A percentile compares a stretch with the other conserved stretches of the same genome.
phyloP scores from a whole-genome alignment of 2,888 invertebrate genomes.

The Calephelis perditalis region DNA sequence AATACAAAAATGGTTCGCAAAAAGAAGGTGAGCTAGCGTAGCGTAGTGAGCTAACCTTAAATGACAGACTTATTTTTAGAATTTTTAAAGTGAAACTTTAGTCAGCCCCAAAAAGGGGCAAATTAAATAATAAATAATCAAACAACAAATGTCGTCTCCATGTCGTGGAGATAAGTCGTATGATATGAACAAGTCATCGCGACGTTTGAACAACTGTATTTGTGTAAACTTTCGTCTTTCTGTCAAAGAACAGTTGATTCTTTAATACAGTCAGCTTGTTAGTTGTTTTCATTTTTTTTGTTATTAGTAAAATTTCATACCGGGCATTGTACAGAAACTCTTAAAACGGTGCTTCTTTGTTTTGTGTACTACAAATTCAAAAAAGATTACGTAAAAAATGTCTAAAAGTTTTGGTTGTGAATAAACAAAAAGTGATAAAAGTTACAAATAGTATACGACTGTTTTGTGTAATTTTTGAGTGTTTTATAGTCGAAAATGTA shows the following conservation, averaged over 20 bases:
- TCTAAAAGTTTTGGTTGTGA: constrained; percentile 11
- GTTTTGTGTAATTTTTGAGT: constrained; percentile 20
- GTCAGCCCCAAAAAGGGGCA: too few relatives aligned
- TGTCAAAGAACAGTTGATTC: constrained; percentile 27
- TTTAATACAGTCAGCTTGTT: background rate
- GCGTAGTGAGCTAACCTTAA: too few relatives aligned
- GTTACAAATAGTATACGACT: background rate
- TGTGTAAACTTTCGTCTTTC: constrained; percentile 51
- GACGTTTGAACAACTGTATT: constrained; percentile 42
- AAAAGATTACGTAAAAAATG: constrained; percentile 6
- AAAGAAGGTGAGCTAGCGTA: too few relatives aligned
- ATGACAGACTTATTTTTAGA: too few relatives aligned
- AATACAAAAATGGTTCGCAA: too few relatives aligned
- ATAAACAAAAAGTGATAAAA: background rate
- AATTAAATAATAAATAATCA: too few relatives aligned
- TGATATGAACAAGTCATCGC: constrained; percentile 26
- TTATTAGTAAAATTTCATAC: constrained; percentile 17
- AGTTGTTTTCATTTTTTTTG: constrained; percentile 35
- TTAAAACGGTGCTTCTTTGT: constrained; percentile 11
- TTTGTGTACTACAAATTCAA: constrained; percentile 3
- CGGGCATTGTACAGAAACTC: constrained; percentile 3
- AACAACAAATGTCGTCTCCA: background rate
- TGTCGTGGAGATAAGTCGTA: background rate
- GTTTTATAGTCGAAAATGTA: constrained; percentile 44
- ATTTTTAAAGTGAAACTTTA: too few relatives aligned